Base-by-base conservation (phyloP, 1,140 invertebrate genomes). In the Leptinotarsa lineolata region DNA sequence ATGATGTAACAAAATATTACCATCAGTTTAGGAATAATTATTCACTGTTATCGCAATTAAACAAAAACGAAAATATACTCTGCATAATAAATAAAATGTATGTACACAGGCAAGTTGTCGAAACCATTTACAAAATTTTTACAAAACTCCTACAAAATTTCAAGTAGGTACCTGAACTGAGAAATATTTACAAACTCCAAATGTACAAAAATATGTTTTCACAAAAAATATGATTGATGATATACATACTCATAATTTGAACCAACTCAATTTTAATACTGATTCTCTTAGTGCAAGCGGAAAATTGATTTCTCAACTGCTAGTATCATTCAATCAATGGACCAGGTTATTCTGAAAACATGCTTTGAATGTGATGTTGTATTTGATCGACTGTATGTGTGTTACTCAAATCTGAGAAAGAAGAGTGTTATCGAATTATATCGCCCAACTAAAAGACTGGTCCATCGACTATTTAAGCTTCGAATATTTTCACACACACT, bases 121-220 rank as follows among this genome's bases (percentile, higher is more conserved):
- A 75, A 72, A 30, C 74, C 75, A 80, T 75, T 74, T 79, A 79
- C 74, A 79, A 70, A 79, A 78, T 79, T 78, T 78, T 76, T 76
- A 70, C 69, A 70, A 80, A 68, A 78, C 76, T 73, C 73, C 70
- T 77, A 78, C 73, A 79, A 73, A 67, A 64, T 65, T 66, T 69
- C 65, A 67, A 74, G 74, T 76, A 78, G 77, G 79, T 78, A 80
- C 77, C 74, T 72, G 71, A 78, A 77, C 48, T 30, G 67, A 68
- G 75, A 72, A 65, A 69, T 77, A 74, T 78, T 61, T 74, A 80
- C 73, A 77, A 72, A 76, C 68, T 74, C 61, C 45, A 74, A 75
- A 72, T 75, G 71, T 77, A 75, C 73, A 74, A 70, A 70, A 76
- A 74, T 72, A 76, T 66, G 68, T 75, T 74, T 79, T 77, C 66